Base-by-base conservation (phyloP, 2,888 invertebrate genomes). In the Drepanosiphum platanoidis region DNA sequence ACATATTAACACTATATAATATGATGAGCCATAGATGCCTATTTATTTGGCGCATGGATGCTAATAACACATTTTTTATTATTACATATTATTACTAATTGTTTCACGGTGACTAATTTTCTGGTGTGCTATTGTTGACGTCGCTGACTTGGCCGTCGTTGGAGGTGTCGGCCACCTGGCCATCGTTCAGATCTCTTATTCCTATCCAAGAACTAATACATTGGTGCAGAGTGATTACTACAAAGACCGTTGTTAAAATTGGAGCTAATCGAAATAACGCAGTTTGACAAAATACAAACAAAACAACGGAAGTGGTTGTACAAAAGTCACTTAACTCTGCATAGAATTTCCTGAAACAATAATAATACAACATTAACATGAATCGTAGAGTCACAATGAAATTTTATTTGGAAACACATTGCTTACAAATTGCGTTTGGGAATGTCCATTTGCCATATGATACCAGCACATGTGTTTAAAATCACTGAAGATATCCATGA, bases 401-500 rank as follows among this genome's bases (percentile, higher is more conserved):
- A 8, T 42, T 42, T n/a, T 61, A 64, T 64, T 30, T 64, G 30
- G 61, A 30, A 84, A 71, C n/a, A 86, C 87, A 70, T 36, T 68
- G 91, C 93, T 92, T 91, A 94, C 94, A 93, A 90, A 88, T 93
- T 91, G 87, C 89, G 90, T 88, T 91, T 92, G 0, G 95, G 94
- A 1, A 92, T 92, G 39, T 92, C 91, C 80, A 93, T 90, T 88
- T 94, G 94, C 93, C 94, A 94, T 72, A 95, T 89, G 77, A 92
- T 89, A 18, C 92, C 91, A 0, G 93, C 92, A 88, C 93, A 93
- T 1, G 90, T 88, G 78, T 93, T 91, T 88, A 93, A 90, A 1
- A 92, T 88, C 8, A 93, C 87, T 34, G 92, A 93, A 1, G 92
- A 91, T 68, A 91, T 88, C 87, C 92, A 91, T 3, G 93, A 93